Base-by-base conservation (phyloP, 2,113 vertebrate species). In the Diadophis punctatus region DNA sequence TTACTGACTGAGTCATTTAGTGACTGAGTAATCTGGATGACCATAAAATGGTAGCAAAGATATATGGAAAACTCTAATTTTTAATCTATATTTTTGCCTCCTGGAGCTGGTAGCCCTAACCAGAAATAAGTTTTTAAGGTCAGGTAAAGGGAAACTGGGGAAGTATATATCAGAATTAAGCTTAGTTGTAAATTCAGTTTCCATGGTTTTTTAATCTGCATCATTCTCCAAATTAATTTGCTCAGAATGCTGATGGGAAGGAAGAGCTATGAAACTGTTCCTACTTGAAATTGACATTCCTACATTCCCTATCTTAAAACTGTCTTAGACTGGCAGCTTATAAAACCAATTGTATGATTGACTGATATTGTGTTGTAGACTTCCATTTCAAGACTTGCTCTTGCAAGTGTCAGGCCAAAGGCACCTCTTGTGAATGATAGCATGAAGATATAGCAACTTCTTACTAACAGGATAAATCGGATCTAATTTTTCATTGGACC, bases 161-260 rank as follows among this genome's bases (percentile, higher is more conserved):
- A 20, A 12, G 9, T 34, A 5, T 48, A 60, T 91, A 49, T 58
- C 55, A 46, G 39, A 86, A 53, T 58, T 56, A 86, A 85, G 11
- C 4, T n/a, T 58, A 60, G 22, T 20, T 86, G 16, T 48, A 56
- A 4, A 11, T 86, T 25, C 43, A 25, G 53, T 86, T 46, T 86
- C 53, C 10, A 12, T 60, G 43, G 53, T 3, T 80, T 58, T 27
- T 56, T 91, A 55, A 48, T 43, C 80, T 58, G 43, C 27, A 87
- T 60, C 84, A 34, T 91, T 91, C 30, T 48, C 60, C 12, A 34
- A 22, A 63, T 93, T 88, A 93, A 92, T 95, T 96, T 53, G 46
- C 2, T 10, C 27, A 51, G 60, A 86, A 94, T 14, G 2, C 34
- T 91, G 93, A 8, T 93, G 91, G 86, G 30, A 87, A 85, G 8